Evolutionary conservation across 2,113 vertebrate genomes (phyloP).

Genomic region (Anseranas semipalmata): DNA sequence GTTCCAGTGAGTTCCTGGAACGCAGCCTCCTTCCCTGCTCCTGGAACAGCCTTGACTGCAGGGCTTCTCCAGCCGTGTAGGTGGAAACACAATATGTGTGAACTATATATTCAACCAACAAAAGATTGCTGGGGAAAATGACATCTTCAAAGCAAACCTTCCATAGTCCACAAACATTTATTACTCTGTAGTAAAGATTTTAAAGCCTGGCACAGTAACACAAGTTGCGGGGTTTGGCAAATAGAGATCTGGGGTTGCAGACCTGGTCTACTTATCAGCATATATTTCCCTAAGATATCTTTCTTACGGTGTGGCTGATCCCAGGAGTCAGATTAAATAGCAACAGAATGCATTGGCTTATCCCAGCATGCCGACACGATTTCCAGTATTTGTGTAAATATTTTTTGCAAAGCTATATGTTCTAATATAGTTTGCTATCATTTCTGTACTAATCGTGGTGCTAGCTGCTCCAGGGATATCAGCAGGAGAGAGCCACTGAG

Average conservation of each 20-base stretch:
- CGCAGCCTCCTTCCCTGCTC: conserved; percentile 64
- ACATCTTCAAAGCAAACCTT: conserved; percentile 35
- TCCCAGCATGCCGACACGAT: neutral
- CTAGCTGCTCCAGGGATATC: neutral
- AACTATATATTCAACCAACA: neutral
- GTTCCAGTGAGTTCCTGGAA: conserved; percentile 72
- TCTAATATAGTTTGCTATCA: neutral
- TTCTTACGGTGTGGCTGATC: neutral
- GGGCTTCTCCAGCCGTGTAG: conserved; percentile 61
- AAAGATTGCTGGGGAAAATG: conserved; percentile 1
- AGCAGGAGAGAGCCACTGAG: conserved; percentile 21
- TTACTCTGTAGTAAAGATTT: neutral
- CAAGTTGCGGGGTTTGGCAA: neutral
- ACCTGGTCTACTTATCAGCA: conserved; percentile 29
- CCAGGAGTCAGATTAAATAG: neutral
- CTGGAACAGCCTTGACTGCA: conserved; percentile 63
- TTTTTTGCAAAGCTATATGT: neutral
- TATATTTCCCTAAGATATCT: conserved; percentile 22
- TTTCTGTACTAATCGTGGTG: neutral
- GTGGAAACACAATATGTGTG: conserved; percentile 57
- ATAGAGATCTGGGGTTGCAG: neutral
- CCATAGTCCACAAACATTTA: neutral
- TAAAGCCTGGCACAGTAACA: conserved; percentile 30
- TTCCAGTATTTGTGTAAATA: neutral
- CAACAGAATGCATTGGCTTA: neutral